These are phyloP conservation scores for Patella ulyssiponensis DNA, from an alignment of 2,888 invertebrate species.

Conservation along the genomic window DNA sequence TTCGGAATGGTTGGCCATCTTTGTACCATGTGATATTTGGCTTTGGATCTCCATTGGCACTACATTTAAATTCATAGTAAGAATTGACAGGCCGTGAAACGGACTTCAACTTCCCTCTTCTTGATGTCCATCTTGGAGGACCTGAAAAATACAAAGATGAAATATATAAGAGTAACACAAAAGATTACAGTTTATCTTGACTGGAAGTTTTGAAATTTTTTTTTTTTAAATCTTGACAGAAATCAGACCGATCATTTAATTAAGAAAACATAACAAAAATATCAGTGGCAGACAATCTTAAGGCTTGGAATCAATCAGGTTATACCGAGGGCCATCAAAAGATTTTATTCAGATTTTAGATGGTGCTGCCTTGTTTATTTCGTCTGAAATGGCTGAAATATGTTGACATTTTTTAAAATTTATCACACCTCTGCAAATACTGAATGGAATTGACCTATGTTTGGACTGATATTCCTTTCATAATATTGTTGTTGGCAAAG, in stretches of 20 bases:
- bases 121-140: slow-evolving; percentile 44
- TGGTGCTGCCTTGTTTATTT: too few species aligned
- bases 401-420: too few species aligned
- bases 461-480: too few species aligned
- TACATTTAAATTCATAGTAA: slow-evolving; percentile 52
- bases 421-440: too few species aligned
- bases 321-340: too few species aligned
- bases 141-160: slow-evolving; percentile 38
- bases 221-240: too few species aligned
- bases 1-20: slow-evolving; percentile 36
- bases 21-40: slow-evolving; percentile 59
- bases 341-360: too few species aligned
- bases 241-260: background rate
- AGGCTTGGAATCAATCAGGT: too few species aligned
- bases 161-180: background rate
- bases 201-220: background rate
- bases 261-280: background rate
- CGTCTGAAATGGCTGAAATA: too few species aligned
- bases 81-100: slow-evolving; percentile 47
- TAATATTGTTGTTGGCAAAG: too few species aligned
- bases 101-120: slow-evolving; percentile 30
- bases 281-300: background rate
- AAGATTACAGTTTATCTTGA: background rate
- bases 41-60: slow-evolving; percentile 51
- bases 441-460: too few species aligned